These are phyloP conservation scores for Falco berigora DNA, from an alignment of 2,797 vertebrate species.

Conservation along the genomic window DNA sequence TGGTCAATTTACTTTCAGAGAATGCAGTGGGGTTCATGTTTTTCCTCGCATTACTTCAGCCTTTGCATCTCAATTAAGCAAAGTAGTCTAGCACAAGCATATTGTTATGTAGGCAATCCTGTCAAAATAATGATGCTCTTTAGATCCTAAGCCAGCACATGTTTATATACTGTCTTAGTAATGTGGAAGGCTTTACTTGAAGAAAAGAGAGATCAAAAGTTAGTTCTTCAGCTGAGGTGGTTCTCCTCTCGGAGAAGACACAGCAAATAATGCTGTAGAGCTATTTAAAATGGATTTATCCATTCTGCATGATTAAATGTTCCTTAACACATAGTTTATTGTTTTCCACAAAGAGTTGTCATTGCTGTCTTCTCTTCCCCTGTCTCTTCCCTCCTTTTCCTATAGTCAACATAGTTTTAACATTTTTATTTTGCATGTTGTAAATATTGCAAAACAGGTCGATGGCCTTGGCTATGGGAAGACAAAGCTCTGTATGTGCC, in stretches of 20 bases:
- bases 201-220: neutral
- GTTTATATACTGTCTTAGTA: neutral
- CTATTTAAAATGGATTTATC: neutral
- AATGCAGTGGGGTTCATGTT: accelerated
- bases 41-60: neutral
- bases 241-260: neutral
- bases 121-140: neutral
- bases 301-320: neutral
- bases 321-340: neutral
- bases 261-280: neutral
- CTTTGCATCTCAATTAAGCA: neutral
- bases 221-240: neutral
- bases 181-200: neutral
- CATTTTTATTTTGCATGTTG: neutral
- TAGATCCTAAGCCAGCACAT: neutral
- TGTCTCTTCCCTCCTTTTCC: neutral
- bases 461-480: neutral
- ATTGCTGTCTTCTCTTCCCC: accelerated
- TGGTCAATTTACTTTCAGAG: neutral
- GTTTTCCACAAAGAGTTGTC: neutral
- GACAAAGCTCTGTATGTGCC: neutral
- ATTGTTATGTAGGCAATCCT: neutral
- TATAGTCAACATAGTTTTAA: neutral
- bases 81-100: neutral
- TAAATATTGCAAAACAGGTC: neutral